Conservation (phyloP, 2,113 vertebrate species). For the Trematomus loennbergii region DNA sequence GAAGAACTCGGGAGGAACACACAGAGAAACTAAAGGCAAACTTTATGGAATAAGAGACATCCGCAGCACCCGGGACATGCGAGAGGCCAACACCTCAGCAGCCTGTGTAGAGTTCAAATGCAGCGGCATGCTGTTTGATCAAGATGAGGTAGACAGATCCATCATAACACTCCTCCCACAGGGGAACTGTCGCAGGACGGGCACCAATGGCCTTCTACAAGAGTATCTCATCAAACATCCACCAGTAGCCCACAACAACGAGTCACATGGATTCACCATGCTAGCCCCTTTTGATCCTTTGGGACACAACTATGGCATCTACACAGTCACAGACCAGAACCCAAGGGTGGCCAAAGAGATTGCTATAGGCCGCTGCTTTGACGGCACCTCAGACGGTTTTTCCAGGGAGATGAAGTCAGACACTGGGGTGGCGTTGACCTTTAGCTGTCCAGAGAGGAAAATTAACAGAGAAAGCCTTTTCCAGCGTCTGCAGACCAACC, state of each 20-base stretch:
- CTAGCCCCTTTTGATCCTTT: conserved; percentile 93
- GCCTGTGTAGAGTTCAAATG: conserved; percentile 98
- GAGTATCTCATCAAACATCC: conserved; percentile 94
- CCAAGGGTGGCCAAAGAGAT: conserved; percentile 96
- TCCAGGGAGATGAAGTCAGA: conserved; percentile 94
- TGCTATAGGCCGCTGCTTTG: conserved; percentile 96
- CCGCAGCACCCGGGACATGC: conserved; percentile 90
- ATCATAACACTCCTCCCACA: conserved; percentile 91
- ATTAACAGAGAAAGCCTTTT: conserved; percentile 90
- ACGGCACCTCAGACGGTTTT: conserved; percentile 96
- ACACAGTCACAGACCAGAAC: conserved; percentile 97
- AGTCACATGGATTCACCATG: conserved; percentile 89
- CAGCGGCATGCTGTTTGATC: conserved; percentile 96
- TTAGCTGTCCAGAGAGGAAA: conserved; percentile 89
- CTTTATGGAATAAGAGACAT: conserved; percentile 95
- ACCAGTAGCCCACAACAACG: conserved; percentile 83
- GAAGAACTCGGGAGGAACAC: conserved; percentile 89
- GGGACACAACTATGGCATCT: conserved; percentile 99
- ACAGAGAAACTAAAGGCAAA: conserved; percentile 86
- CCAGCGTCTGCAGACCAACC: conserved; percentile 91
- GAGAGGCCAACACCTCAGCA: conserved; percentile 81
- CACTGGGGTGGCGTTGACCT: conserved; percentile 89
- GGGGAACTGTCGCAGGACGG: conserved; percentile 88
- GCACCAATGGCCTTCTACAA: conserved; percentile 86
- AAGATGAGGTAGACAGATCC: conserved; percentile 88